Conservation (phyloP, 2,113 vertebrate species). For the Bubo blakistoni region DNA sequence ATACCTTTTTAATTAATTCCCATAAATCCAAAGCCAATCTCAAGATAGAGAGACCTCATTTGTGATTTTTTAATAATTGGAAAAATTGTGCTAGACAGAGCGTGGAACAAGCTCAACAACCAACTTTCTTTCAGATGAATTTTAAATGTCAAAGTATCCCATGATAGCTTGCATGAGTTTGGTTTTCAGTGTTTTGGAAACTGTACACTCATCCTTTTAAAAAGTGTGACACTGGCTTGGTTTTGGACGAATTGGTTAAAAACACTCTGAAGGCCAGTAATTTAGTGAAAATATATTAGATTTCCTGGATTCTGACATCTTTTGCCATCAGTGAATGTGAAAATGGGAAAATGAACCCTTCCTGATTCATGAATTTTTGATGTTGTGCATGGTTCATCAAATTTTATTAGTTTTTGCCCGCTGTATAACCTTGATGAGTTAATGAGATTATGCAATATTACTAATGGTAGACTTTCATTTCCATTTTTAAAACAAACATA, state of each 20-base stretch:
- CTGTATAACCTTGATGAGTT: not conserved
- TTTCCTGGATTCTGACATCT: not conserved
- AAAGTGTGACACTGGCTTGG: not conserved
- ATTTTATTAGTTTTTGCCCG: not conserved
- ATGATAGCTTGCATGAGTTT: not conserved
- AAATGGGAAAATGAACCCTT: not conserved
- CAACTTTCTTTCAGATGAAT: not conserved
- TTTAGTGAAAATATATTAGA: not conserved
- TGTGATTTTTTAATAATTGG: not conserved
- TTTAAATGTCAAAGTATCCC: not conserved
- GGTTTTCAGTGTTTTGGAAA: not conserved
- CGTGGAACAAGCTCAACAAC: not conserved
- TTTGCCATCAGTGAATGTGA: not conserved
- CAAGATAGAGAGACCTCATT: not conserved
- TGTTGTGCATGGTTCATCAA: not conserved
- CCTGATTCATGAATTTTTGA: not conserved
- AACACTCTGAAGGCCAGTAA: not conserved
- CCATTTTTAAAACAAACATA: not conserved
- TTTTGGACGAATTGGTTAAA: not conserved
- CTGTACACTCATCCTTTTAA: not conserved
- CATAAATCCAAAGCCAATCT: not conserved
- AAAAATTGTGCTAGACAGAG: not conserved
- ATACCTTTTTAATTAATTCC: not conserved
- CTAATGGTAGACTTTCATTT: not conserved
- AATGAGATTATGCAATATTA: not conserved